Evolutionary conservation across 2,797 vertebrate genomes (phyloP).

Genomic region (Mormyrus hasselquistii): DNA sequence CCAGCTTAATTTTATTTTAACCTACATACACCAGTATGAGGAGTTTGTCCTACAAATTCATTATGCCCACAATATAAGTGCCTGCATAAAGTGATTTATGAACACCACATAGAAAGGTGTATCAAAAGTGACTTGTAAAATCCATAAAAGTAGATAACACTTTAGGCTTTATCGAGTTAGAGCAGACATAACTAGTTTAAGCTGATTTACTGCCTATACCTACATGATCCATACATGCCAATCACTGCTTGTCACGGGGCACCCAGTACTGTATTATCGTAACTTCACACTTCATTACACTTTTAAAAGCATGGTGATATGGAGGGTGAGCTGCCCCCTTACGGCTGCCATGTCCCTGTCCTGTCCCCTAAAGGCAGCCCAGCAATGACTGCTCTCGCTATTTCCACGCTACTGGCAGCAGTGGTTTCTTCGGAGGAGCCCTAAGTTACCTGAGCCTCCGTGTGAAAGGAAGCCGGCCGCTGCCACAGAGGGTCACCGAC

Average conservation of each 20-base stretch:
- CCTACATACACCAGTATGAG: background rate
- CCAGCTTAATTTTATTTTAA: background rate
- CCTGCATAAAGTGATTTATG: background rate
- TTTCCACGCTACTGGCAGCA: background rate
- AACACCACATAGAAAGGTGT: background rate
- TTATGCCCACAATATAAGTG: background rate
- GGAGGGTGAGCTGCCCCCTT: background rate
- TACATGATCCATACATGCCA: background rate
- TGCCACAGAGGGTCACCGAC: background rate
- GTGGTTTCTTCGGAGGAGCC: background rate
- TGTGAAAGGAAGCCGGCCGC: background rate
- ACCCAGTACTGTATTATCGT: background rate
- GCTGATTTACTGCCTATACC: background rate
- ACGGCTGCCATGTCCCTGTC: background rate
- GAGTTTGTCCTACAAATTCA: background rate
- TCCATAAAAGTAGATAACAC: background rate
- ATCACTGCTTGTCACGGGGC: background rate
- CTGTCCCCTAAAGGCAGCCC: background rate
- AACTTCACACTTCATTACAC: background rate
- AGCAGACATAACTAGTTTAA: background rate
- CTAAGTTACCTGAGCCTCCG: background rate
- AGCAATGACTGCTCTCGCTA: background rate
- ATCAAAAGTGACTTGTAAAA: background rate
- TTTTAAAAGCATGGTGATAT: background rate
- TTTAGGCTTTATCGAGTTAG: background rate